Base-by-base conservation (phyloP, 2,888 invertebrate genomes). In the Chrysolina oricalcia region DNA sequence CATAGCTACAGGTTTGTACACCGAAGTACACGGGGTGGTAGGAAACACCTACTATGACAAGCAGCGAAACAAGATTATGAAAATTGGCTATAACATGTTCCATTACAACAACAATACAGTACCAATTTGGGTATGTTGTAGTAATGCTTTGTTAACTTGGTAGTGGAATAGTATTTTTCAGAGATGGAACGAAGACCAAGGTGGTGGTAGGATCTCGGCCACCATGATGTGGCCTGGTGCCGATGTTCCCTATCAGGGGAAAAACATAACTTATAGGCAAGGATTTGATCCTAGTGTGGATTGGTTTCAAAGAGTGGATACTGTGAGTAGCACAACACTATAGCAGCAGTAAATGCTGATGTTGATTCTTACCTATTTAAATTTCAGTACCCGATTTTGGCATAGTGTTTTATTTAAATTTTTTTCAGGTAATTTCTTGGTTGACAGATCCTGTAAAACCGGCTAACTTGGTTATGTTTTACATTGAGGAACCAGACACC, bases 161-260 rank as follows among this genome's bases (percentile, higher is more conserved):
- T 76, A 43, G 35, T 65, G 35, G 27, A 73, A 43, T 63, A 63
- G 59, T 77, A 27, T 73, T 87, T 88, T 88, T 69, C 80, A 93
- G 92, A 91, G 90, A 9, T 83, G 91, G 80, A 92, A 93, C 87
- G 91, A 93, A 87, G 87, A 89, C 82, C 81, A 84, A 15, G 91
- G 90, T 9, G 81, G 86, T 10, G 89, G 88, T 27, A 89, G 92
- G 66, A 88, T 90, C 80, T 93, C 93, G 72, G 94, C 93, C 0
- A 89, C 90, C 4, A 90, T 93, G 89, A 93, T 94, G 92, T 95
- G 94, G 94, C 93, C 94, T 4, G 94, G 94, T 0, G 89, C 90
- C 67, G 85, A 89, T 46, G 92, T 89, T 79, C 80, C 88, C 11
- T 93, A 92, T 81, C 88, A 90, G 70, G 88, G 89, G 15, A 89